Conservation (phyloP, 2,113 vertebrate genomes). For the Phasianus colchicus region DNA sequence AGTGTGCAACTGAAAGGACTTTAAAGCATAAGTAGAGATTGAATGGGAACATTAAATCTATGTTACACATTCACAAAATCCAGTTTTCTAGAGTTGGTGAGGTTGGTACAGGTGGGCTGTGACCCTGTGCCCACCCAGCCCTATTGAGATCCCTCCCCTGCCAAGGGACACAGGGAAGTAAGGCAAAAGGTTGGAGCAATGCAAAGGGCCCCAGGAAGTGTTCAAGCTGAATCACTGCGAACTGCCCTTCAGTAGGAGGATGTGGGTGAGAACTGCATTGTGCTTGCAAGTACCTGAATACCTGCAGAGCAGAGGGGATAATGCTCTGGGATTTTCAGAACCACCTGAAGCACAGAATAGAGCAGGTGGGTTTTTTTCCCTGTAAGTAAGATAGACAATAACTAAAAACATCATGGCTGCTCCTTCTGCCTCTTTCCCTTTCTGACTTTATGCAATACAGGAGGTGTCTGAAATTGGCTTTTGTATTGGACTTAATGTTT, state of each 20-base stretch:
- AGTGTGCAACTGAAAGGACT: background rate
- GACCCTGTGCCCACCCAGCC: background rate
- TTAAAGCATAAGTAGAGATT: background rate
- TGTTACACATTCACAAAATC: rapidly evolving
- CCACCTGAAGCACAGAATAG: rapidly evolving
- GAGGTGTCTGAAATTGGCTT: background rate
- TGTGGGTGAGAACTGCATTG: background rate
- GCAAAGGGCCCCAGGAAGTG: background rate
- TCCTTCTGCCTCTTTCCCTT: background rate
- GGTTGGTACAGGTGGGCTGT: background rate
- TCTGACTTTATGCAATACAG: rapidly evolving
- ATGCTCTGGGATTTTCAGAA: background rate
- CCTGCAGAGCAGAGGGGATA: background rate
- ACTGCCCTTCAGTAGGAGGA: background rate
- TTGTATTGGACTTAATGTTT: background rate
- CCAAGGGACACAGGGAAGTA: background rate
- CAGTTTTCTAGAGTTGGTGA: background rate
- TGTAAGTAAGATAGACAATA: background rate
- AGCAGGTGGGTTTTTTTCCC: background rate
- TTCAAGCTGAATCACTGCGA: background rate
- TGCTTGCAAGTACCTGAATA: background rate
- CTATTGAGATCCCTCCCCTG: background rate
- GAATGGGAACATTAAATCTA: background rate
- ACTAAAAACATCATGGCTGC: rapidly evolving
- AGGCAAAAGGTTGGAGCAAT: background rate